Conservation (phyloP, 2,888 invertebrate species). For the Agonopterix subpropinquella region DNA sequence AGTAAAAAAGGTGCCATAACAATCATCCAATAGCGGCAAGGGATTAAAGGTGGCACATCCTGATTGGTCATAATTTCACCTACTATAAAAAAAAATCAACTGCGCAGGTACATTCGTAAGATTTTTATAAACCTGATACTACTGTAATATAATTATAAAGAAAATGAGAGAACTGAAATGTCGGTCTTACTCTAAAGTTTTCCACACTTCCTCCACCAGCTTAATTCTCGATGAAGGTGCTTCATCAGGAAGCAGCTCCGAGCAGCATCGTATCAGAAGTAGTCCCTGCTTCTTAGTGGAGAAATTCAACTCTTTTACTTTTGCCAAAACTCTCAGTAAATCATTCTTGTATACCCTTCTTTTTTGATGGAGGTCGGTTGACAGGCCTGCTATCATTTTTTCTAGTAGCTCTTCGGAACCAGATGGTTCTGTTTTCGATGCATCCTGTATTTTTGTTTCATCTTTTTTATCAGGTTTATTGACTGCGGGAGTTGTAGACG, state of each 20-base stretch:
- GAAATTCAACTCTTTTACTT: conserved; percentile 52
- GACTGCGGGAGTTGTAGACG: background rate
- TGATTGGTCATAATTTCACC: too few relatives aligned
- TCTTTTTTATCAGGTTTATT: background rate
- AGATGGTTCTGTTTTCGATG: background rate
- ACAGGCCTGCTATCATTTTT: conserved; percentile 49
- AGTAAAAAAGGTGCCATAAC: too few relatives aligned
- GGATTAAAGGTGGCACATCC: too few relatives aligned
- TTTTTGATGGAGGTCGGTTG: conserved; percentile 57
- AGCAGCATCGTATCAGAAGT: conserved; percentile 73
- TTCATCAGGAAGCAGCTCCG: conserved; percentile 71
- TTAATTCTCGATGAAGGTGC: conserved; percentile 53
- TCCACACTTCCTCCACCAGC: conserved; percentile 74
- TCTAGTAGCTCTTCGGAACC: conserved; percentile 47
- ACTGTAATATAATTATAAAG: too few relatives aligned
- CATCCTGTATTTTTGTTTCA: background rate
- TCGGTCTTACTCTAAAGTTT: conserved; percentile 51
- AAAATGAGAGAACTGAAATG: too few relatives aligned
- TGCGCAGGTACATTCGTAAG: too few relatives aligned
- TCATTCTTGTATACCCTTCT: conserved; percentile 67
- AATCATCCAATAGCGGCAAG: too few relatives aligned
- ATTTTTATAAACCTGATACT: too few relatives aligned
- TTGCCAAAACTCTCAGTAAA: conserved; percentile 42
- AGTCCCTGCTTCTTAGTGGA: conserved; percentile 60
- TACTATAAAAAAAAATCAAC: too few relatives aligned